These are phyloP conservation scores for Glaucidium brasilianum DNA, from an alignment of 2,113 vertebrate genomes.

Conservation along the genomic window DNA sequence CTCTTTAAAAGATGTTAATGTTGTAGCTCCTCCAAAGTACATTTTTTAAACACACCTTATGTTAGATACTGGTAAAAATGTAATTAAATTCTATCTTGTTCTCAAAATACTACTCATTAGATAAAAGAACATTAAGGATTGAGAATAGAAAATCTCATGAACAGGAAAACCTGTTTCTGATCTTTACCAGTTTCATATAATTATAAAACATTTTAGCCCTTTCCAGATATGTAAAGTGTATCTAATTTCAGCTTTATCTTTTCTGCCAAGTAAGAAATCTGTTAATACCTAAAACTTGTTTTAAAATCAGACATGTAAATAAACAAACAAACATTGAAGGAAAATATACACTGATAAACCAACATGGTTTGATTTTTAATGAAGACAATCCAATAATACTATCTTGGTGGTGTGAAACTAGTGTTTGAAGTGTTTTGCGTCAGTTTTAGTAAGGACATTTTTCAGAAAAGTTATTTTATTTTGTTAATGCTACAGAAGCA, in stretches of 20 bases:
- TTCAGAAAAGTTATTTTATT: neutral
- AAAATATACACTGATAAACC: neutral
- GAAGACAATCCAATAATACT: neutral
- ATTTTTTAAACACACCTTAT: neutral
- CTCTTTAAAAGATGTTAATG: neutral
- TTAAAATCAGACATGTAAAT: neutral
- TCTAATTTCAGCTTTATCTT: neutral
- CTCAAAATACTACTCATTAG: neutral
- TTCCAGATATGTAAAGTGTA: neutral
- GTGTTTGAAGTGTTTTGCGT: neutral
- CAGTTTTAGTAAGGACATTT: neutral
- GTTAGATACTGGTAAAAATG: neutral
- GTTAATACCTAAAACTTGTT: neutral
- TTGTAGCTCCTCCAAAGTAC: fast-evolving
- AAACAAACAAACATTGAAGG: neutral
- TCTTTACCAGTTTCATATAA: neutral
- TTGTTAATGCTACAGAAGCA: neutral
- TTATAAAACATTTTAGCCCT: neutral
- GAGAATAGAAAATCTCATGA: neutral
- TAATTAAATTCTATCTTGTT: neutral
- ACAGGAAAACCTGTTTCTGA: neutral
- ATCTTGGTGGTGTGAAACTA: neutral
- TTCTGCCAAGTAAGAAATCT: neutral
- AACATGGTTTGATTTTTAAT: neutral
- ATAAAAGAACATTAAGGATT: neutral